Percentiles rank a stretch among this genome's conserved stretches.
phyloP scores from a whole-genome alignment of 2,888 invertebrate species.

The Cosmopolites sordidus region DNA sequence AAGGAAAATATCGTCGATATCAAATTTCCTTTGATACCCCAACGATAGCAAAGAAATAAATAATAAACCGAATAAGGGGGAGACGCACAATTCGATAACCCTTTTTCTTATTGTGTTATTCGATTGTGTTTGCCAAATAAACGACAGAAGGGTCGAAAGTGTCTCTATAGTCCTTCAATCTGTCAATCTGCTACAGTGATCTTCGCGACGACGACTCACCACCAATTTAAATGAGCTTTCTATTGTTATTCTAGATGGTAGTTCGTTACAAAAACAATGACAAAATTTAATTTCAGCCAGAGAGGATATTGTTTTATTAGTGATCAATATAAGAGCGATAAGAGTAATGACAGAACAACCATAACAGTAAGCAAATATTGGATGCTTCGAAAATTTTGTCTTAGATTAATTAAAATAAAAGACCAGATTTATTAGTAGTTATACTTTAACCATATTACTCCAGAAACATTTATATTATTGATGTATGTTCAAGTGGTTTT shows the following conservation, averaged over 20 bases:
- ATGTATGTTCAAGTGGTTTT: too few species aligned
- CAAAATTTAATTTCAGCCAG: too few species aligned
- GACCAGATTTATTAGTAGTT: too few species aligned
- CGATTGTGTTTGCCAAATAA: constrained; percentile 1
- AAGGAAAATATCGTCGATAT: too few species aligned
- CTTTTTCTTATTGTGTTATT: constrained; percentile 1
- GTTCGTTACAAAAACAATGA: background rate
- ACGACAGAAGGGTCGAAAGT: background rate
- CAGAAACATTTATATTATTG: too few species aligned
- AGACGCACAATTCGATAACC: background rate
- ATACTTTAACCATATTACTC: too few species aligned
- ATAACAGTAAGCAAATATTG: too few species aligned
- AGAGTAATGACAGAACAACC: too few species aligned
- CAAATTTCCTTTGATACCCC: background rate
- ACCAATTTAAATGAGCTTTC: background rate
- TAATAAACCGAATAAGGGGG: background rate
- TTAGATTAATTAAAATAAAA: too few species aligned
- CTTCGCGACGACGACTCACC: background rate
- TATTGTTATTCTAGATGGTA: background rate
- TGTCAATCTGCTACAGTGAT: background rate
- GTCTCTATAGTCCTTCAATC: background rate
- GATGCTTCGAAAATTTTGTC: too few species aligned
- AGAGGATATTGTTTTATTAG: background rate
- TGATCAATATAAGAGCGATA: too few species aligned
- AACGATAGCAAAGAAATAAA: background rate